These are phyloP conservation scores for Chascanopsetta lugubris DNA, from an alignment of 2,113 vertebrate genomes.

Conservation along the genomic window DNA sequence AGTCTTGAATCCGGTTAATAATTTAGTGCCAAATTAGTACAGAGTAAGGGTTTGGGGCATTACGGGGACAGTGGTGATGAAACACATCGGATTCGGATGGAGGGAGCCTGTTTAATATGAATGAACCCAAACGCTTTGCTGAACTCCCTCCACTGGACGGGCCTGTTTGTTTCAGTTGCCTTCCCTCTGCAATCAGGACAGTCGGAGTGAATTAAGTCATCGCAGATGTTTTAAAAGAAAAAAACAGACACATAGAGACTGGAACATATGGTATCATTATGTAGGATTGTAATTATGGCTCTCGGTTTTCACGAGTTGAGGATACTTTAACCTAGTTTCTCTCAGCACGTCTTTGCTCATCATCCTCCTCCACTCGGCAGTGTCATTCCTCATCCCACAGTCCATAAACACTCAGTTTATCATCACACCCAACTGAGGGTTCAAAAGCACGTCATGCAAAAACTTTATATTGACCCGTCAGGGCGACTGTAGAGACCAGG, in stretches of 20 bases:
- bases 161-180: conserved; percentile 18
- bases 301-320: conserved; percentile 1
- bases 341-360: not conserved
- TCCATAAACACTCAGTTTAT: not conserved
- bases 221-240: not conserved
- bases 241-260: conserved; percentile 1
- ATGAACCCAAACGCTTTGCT: conserved; percentile 48
- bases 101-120: conserved; percentile 56
- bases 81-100: conserved; percentile 38
- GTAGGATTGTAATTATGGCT: conserved; percentile 24
- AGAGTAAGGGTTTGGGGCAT: conserved; percentile 26
- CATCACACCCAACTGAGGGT: not conserved
- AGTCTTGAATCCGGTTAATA: conserved; percentile 56
- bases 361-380: too few relatives aligned
- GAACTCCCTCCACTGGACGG: conserved; percentile 36
- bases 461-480: too few relatives aligned
- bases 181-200: not conserved
- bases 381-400: not conserved
- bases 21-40: conserved; percentile 59
- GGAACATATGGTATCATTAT: conserved; percentile 36
- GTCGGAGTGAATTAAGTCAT: conserved; percentile 8
- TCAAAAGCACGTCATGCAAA: not conserved
- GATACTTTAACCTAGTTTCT: not conserved
- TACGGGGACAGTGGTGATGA: conserved; percentile 31
- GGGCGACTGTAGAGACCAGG: too few relatives aligned